Base-by-base conservation (phyloP, 2,797 vertebrate genomes). In the Parotocinclus haroldoi region DNA sequence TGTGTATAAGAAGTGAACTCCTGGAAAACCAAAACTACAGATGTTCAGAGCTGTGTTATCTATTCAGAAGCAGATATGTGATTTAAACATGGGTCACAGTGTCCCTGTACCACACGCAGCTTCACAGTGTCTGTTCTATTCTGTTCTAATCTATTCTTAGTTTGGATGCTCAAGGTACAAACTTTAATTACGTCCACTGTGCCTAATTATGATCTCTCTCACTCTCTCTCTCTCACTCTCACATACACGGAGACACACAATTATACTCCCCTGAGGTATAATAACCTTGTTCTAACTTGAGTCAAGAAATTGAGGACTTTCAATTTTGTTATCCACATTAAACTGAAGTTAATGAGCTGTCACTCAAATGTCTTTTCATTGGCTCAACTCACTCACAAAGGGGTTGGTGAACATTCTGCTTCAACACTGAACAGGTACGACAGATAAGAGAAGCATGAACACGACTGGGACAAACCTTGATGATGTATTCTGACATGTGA, bases 301-400 rank as follows among this genome's bases (percentile, higher is more conserved):
- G 52, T 45, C 19, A 56, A 27, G 57, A 42, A 49, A 44, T 7
- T 42, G 19, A 68, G 7, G 58, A 65, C 71, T 51, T 66, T 73
- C 58, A 76, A 71, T 68, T 71, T 73, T 44, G 16, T 68, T 58
- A 56, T 58, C 18, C 65, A 52, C 17, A 46, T 74, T 72, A 66
- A 66, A 58, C 58, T 68, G 58, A 75, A 66, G 52, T 19, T 73
- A 71, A 73, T 73, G 71, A 76, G 58, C 74, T 69, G 74, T 65
- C 68, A 76, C 48, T 78, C 73, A 76, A 50, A 66, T 27, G 49
- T 61, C 36, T 62, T 53, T 58, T 18, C 51, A 27, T 9, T 51
- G 64, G 46, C 39, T 11, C 13, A 7, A 1, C 12, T 46, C 9
- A 36, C 37, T 69, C 58, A 61, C 16, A 1, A 7, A 42, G 68